Evolutionary conservation across 23 tunicate species (phyloP), one percentile per base, ranked within the genome.

Genomic region (Styela clava): DNA sequence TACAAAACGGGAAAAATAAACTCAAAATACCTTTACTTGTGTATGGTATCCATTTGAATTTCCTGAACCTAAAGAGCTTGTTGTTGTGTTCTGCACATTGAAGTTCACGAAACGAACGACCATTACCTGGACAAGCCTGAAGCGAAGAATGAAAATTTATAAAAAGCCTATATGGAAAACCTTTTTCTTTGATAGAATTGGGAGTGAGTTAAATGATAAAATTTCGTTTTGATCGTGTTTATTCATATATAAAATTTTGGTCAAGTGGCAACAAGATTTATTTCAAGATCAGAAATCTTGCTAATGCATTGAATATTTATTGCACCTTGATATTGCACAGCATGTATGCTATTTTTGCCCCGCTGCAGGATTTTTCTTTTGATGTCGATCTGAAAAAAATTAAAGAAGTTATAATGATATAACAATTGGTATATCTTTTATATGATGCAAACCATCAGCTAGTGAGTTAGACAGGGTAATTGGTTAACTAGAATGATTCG

Each of bases 21-120:
- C 12, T 44, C 56, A 44, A 44, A 7, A 5, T 44, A 44, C 56
- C 56, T 44, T 78, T 64, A 91, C 97, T 87, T 64, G 82, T 82
- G 78, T 86, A 86, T 1, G 91, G 92, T 2, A 70, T 69, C 97
- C 97, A 91, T 32, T 67, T 71, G 64, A 86, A 79, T 33, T 73
- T 78, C 16, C 63, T 37, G 0, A 69, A 16, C 24, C 62, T 33
- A 64, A 82, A 86, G 9, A 73, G 69, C 0, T 28, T 74, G 23
- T 37, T 32, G 78, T 91, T 71, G 65, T 52, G 74, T 64, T 63
- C 74, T 12, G 88, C n/a, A 67, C 97, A 91, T 64, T 91, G 97
- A 28, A 24, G 34, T 22, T 73, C 85, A 23, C 90, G 88, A 74
- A 79, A 91, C 56, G 56, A 44, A 5, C 12, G 7, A 44, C 56